Evolutionary conservation across 2,888 invertebrate species (phyloP), one percentile per base, ranked within the genome.

Genomic region (Hanleya hanleyi): DNA sequence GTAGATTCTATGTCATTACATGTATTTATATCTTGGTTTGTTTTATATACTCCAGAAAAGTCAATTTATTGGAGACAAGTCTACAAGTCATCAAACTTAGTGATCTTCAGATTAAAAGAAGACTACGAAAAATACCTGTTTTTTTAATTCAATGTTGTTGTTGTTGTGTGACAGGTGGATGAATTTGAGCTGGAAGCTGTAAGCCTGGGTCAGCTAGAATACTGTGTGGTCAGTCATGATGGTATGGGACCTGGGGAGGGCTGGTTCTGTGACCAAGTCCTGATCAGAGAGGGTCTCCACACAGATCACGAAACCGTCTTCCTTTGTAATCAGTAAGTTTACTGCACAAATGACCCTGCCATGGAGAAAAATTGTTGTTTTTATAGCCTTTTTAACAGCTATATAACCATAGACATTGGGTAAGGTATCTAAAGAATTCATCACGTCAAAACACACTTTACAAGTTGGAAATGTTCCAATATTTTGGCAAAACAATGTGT

Each of bases 101-200:
- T n/a, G n/a, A n/a, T n/a, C n/a, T n/a, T n/a, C n/a, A n/a, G n/a
- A n/a, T n/a, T n/a, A n/a, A n/a, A n/a, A n/a, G n/a, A n/a, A n/a
- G n/a, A n/a, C n/a, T n/a, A n/a, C n/a, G n/a, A n/a, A n/a, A n/a
- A n/a, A n/a, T n/a, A n/a, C n/a, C n/a, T n/a, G n/a, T n/a, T n/a
- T n/a, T n/a, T n/a, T n/a, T n/a, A n/a, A n/a, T n/a, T n/a, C n/a
- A n/a, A n/a, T n/a, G n/a, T n/a, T n/a, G n/a, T n/a, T n/a, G n/a
- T n/a, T n/a, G n/a, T n/a, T n/a, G n/a, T n/a, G n/a, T n/a, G n/a
- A 18, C 75, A 90, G 90, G 77, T 81, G 32, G 89, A 90, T 75
- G 76, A 72, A 50, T 90, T 89, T 81, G 83, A 85, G 61, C 18
- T 90, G 36, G 89, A 89, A 67, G 89, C 87, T 18, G 90, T 90